Conservation (phyloP, 2,113 vertebrate genomes). For the Haliaeetus leucogaster region DNA sequence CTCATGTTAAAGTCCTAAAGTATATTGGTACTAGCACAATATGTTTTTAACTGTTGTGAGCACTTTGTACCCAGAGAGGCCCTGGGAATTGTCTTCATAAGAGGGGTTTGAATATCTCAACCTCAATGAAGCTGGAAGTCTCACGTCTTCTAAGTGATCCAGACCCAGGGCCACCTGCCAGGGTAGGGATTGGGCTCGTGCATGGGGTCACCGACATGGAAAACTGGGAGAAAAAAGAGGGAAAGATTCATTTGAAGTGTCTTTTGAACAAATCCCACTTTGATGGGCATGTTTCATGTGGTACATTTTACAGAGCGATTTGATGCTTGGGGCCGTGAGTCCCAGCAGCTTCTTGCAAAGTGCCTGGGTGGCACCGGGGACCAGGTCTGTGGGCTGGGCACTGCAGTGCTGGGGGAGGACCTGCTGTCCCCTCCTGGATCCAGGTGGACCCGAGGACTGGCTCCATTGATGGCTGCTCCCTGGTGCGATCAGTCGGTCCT, state of each 20-base stretch:
- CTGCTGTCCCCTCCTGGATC: background rate
- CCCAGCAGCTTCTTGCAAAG: background rate
- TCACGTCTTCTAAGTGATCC: background rate
- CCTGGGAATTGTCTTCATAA: background rate
- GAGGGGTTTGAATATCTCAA: background rate
- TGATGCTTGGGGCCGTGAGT: background rate
- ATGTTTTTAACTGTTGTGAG: background rate
- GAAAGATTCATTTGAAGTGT: background rate
- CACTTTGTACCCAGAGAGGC: background rate
- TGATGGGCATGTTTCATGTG: rapidly evolving
- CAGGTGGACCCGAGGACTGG: background rate
- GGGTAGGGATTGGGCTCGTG: rapidly evolving
- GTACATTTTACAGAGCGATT: rapidly evolving
- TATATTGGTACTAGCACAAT: background rate
- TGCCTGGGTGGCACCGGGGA: background rate
- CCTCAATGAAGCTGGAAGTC: background rate
- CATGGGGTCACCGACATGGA: background rate
- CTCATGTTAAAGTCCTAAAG: background rate
- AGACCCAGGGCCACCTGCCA: background rate
- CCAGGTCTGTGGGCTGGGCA: background rate
- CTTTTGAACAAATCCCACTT: background rate
- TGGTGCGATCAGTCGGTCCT: rapidly evolving
- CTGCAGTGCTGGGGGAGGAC: background rate
- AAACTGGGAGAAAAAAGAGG: background rate
- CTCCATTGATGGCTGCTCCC: background rate